Percentiles rank a stretch among this genome's conserved stretches.
These are phyloP conservation scores for Cnemophilus loriae DNA, from an alignment of 2,113 vertebrate species.

Conservation along the genomic window DNA sequence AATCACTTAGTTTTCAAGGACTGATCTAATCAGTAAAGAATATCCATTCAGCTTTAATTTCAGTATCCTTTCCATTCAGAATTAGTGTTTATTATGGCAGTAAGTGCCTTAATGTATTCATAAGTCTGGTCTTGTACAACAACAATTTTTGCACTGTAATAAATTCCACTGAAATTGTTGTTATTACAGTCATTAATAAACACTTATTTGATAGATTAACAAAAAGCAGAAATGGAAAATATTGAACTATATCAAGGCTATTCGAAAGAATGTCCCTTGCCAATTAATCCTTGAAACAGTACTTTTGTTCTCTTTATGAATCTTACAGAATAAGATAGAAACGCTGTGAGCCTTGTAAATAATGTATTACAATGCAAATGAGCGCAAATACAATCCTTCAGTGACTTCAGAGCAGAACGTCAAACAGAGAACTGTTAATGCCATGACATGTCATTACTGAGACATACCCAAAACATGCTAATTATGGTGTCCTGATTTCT, in stretches of 20 bases:
- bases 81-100: not conserved
- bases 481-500: not conserved
- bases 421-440: not conserved
- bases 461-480: not conserved
- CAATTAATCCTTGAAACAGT: too few species aligned
- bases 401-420: not conserved
- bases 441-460: not conserved
- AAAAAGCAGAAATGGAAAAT: not conserved
- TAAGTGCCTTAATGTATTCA: not conserved
- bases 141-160: not conserved
- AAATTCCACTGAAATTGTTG: not conserved
- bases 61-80: not conserved
- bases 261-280: not conserved
- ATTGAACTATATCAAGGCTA: not conserved
- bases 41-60: not conserved
- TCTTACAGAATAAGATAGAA: not conserved
- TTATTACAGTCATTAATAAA: not conserved
- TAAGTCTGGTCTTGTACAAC: not conserved
- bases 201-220: not conserved
- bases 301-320: not conserved
- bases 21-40: not conserved
- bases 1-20: not conserved
- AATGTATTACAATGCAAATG: not conserved
- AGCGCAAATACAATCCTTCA: not conserved
- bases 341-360: not conserved